Evolutionary conservation across 2,888 invertebrate genomes (phyloP).

Genomic region (Aelia acuminata): DNA sequence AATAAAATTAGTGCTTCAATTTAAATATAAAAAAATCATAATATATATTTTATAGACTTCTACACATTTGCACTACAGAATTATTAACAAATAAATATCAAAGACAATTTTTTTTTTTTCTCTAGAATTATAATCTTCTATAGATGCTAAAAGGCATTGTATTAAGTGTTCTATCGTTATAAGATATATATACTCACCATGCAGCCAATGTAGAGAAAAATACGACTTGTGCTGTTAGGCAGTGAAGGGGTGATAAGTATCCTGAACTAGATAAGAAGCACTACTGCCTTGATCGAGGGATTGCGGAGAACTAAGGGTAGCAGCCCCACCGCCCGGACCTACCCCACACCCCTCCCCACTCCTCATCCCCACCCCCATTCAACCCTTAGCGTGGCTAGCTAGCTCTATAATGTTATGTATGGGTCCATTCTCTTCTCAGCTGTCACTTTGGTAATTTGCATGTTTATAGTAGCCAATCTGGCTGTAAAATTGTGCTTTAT

Average conservation of each 20-base stretch:
- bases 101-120: no score
- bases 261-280: neutral
- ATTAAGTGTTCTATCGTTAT: no score
- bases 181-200: neutral
- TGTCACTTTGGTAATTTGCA: neutral
- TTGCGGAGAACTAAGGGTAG: neutral
- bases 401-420: neutral
- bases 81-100: no score
- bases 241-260: neutral
- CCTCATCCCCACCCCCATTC: constrained; percentile 8
- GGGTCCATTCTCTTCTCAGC: neutral
- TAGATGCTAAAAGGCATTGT: no score
- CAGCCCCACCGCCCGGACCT: neutral
- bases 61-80: no score
- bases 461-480: no score
- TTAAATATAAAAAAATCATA: no score
- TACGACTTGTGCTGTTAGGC: neutral
- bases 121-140: no score
- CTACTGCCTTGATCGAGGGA: neutral
- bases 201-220: neutral
- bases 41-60: no score
- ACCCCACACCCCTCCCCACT: neutral
- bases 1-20: no score
- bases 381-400: neutral
- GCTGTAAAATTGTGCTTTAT: no score